phyloP scores from a whole-genome alignment of 2,113 vertebrate species.

The Tachuris rubrigastra region DNA sequence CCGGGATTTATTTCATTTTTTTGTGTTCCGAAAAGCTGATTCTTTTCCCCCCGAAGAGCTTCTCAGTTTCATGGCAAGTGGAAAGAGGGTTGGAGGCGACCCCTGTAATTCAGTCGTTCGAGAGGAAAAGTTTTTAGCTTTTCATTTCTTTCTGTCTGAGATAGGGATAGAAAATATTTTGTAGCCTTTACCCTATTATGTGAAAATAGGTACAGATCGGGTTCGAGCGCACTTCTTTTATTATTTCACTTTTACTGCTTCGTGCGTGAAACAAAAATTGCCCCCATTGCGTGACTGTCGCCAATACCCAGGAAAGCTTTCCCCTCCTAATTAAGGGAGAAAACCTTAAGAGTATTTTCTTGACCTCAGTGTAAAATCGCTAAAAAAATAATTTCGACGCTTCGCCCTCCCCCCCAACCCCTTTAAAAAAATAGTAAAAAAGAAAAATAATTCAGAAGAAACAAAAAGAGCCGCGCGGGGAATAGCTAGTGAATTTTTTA shows the following conservation, averaged over 20 bases:
- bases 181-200: neutral
- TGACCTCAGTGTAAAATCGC: neutral
- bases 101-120: conserved; percentile 18
- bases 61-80: conserved; percentile 25
- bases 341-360: neutral
- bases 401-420: fast-evolving
- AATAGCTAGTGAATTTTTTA: neutral
- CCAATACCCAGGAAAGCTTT: neutral
- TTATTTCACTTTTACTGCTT: neutral
- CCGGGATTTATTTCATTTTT: neutral
- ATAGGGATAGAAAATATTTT: neutral
- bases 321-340: neutral
- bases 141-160: neutral
- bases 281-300: neutral
- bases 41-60: neutral
- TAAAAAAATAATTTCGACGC: neutral
- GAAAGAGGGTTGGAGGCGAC: conserved; percentile 8
- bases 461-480: neutral
- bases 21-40: conserved; percentile 59
- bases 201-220: neutral
- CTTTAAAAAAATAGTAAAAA: neutral
- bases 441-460: neutral
- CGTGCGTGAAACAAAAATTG: neutral
- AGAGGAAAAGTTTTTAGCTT: conserved; percentile 26
- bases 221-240: neutral